Percentiles rank a stretch among this genome's conserved stretches.
phyloP scores from a whole-genome alignment of 2,797 vertebrate species.

The Dendrocincla fuliginosa region DNA sequence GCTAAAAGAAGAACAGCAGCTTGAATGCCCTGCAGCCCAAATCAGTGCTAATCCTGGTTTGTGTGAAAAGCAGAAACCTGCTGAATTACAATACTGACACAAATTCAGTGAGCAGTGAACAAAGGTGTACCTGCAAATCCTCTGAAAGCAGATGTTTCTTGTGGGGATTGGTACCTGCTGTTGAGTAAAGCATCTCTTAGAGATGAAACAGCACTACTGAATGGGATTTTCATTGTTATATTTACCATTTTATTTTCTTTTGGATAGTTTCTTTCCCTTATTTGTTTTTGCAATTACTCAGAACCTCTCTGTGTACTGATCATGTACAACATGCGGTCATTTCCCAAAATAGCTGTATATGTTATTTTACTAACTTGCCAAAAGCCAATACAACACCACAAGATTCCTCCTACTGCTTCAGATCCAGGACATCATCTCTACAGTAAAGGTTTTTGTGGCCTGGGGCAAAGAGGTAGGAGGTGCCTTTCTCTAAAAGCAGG shows the following conservation, averaged over 20 bases:
- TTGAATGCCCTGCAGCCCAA: slow-evolving; percentile 76
- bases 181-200: slow-evolving; percentile 24
- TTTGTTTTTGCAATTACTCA: neutral
- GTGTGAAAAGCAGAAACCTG: slow-evolving; percentile 71
- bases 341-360: neutral
- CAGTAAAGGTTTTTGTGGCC: neutral
- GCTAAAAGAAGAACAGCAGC: slow-evolving; percentile 74
- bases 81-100: slow-evolving; percentile 65
- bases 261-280: neutral
- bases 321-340: neutral
- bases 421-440: neutral
- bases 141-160: slow-evolving; percentile 57
- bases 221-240: slow-evolving; percentile 9
- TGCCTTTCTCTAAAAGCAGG: neutral
- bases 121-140: slow-evolving; percentile 65
- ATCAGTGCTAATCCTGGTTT: slow-evolving; percentile 72
- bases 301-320: neutral
- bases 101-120: slow-evolving; percentile 63
- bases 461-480: slow-evolving; percentile 38
- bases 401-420: neutral
- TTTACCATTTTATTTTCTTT: neutral
- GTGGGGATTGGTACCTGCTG: slow-evolving; percentile 41
- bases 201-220: slow-evolving; percentile 30
- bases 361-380: slow-evolving; percentile 1
- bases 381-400: neutral